Evolutionary conservation across 2,797 vertebrate species (phyloP).

Genomic region (Hephaestus fuliginosus): DNA sequence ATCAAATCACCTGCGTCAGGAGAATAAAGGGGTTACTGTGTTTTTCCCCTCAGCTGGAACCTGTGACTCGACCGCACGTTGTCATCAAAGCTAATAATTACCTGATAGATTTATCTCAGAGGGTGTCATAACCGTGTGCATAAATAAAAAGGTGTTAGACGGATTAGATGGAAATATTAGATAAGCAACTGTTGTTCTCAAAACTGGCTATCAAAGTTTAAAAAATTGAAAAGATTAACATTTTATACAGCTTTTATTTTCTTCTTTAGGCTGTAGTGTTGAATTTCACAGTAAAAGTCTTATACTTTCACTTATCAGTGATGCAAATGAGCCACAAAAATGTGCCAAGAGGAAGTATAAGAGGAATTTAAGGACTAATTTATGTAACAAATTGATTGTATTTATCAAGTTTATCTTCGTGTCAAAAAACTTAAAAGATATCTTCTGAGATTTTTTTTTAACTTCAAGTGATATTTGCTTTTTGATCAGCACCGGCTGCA

Average conservation of each 20-base stretch:
- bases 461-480: conserved; percentile 12
- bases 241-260: background rate
- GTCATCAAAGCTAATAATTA: conserved; percentile 49
- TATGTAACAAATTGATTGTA: background rate
- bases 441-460: background rate
- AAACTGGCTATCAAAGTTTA: background rate
- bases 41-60: conserved; percentile 30
- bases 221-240: too few species aligned
- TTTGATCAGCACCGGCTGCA: conserved; percentile 2
- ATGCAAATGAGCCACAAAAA: conserved; percentile 2
- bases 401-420: background rate
- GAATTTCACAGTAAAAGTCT: conserved; percentile 8
- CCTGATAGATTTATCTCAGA: conserved; percentile 46
- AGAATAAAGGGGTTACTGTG: conserved; percentile 47
- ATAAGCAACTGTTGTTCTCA: background rate
- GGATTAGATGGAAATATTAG: background rate
- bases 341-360: background rate
- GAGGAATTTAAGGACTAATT: background rate
- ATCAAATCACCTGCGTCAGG: conserved; percentile 37
- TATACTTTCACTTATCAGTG: background rate
- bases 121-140: background rate
- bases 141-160: conserved; percentile 12
- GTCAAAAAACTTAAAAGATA: background rate
- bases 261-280: background rate
- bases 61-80: conserved; percentile 30